These are phyloP conservation scores for Salvator merianae DNA, from an alignment of 2,113 vertebrate species.

Conservation along the genomic window DNA sequence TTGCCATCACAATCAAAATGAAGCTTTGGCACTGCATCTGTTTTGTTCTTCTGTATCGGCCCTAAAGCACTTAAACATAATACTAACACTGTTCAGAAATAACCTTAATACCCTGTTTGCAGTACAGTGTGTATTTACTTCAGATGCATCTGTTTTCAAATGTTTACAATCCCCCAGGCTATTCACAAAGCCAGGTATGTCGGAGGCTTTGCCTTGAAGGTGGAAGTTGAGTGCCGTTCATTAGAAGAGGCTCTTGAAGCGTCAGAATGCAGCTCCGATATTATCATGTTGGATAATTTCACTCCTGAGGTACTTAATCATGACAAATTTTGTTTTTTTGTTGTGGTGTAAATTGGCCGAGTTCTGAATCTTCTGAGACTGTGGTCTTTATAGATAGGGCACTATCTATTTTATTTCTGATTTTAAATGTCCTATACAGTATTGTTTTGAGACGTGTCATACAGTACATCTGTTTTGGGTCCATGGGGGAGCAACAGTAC, in stretches of 20 bases:
- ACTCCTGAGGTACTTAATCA: constrained; percentile 70
- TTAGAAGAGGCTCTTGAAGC: constrained; percentile 75
- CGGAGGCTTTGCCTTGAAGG: constrained; percentile 77
- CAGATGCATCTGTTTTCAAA: neutral
- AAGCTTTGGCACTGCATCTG: neutral
- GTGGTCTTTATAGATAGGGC: no score
- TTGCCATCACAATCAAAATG: neutral
- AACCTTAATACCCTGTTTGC: neutral
- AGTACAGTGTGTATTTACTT: neutral
- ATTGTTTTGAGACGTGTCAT: no score
- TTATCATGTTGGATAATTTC: constrained; percentile 86
- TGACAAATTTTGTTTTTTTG: neutral
- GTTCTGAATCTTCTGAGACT: neutral
- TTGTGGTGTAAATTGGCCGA: neutral
- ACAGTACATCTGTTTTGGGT: no score
- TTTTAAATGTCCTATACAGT: no score
- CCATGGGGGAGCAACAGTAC: no score
- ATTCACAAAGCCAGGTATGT: constrained; percentile 66
- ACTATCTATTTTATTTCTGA: no score
- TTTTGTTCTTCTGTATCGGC: neutral
- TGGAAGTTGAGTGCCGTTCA: constrained; percentile 83
- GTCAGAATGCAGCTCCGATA: constrained; percentile 73
- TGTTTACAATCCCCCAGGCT: constrained; percentile 55
- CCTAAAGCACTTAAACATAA: neutral
- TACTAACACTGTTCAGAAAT: neutral